Conservation (phyloP, 1,140 invertebrate species). For the Watersipora subatra region DNA sequence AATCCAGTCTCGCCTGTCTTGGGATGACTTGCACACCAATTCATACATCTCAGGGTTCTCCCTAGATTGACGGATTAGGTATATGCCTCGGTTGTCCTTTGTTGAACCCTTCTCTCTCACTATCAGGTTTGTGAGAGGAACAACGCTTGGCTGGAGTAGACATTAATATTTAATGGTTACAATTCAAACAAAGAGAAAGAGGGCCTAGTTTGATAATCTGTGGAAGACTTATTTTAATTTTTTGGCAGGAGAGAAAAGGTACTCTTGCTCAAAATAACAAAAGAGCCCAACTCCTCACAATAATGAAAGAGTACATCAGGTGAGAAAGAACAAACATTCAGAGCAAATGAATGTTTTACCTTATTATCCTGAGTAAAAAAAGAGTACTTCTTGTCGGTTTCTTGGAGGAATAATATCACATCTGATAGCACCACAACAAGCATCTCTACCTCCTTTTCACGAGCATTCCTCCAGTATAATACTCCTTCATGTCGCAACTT, state of each 20-base stretch:
- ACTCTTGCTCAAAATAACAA: too few species aligned
- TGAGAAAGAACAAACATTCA: too few species aligned
- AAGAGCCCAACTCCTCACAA: too few species aligned
- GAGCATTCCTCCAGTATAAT: conserved; percentile 37
- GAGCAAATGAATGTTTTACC: too few species aligned
- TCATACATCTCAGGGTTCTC: conserved; percentile 88
- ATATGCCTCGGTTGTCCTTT: conserved; percentile 70
- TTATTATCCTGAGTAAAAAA: conserved; percentile 45
- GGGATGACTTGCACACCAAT: conserved; percentile 70
- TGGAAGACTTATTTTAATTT: too few species aligned
- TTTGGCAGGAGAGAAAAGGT: too few species aligned
- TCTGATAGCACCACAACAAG: conserved; percentile 78
- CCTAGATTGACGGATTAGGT: conserved; percentile 53
- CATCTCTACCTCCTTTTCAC: conserved; percentile 35
- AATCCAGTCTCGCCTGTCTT: conserved; percentile 78
- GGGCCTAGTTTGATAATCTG: too few species aligned
- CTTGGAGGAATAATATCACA: conserved; percentile 75
- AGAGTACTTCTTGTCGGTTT: conserved; percentile 59
- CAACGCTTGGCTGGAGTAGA: conserved; percentile 60
- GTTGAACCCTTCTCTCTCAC: conserved; percentile 77
- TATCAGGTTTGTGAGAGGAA: conserved; percentile 74
- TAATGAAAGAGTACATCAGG: too few species aligned
- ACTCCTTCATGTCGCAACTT: conserved; percentile 47
- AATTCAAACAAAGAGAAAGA: too few species aligned
- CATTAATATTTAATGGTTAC: conserved; percentile 10